Percentiles rank a stretch among this genome's conserved stretches.
Conservation (phyloP, 2,797 vertebrate species). For the Fundulus diaphanus region DNA sequence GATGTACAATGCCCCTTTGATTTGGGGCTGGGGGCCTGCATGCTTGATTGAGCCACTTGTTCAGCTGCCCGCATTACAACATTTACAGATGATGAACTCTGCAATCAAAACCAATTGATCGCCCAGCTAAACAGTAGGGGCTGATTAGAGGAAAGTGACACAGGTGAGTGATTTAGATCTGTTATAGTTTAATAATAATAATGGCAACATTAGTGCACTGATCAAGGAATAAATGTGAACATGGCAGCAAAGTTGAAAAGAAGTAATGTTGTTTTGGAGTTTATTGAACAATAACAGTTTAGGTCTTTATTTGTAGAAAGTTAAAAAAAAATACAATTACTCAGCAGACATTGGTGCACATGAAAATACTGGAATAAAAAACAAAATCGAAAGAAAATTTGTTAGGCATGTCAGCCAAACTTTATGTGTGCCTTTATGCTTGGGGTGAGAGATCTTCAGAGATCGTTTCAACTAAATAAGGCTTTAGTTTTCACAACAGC, state of each 20-base stretch:
- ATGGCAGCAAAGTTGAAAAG: neutral
- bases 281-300: neutral
- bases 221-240: neutral
- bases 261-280: neutral
- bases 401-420: too few relatives aligned
- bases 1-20: constrained; percentile 3
- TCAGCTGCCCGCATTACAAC: neutral
- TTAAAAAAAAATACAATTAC: neutral
- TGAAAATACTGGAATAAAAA: too few relatives aligned
- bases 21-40: constrained; percentile 2
- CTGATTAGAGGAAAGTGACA: constrained; percentile 11
- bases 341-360: too few relatives aligned
- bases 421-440: too few relatives aligned
- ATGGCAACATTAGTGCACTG: neutral
- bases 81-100: constrained; percentile 5
- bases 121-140: constrained; percentile 4
- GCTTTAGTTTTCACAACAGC: too few relatives aligned
- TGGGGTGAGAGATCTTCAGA: too few relatives aligned
- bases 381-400: neutral
- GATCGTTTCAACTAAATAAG: too few relatives aligned
- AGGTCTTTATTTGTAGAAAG: neutral
- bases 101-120: constrained; percentile 6
- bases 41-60: constrained; percentile 19
- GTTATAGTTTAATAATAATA: constrained; percentile 4
- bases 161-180: constrained; percentile 2